A percentile compares a stretch with the other conserved stretches of the same genome.
Conservation (phyloP, 2,888 invertebrate genomes). For the Tupiocoris notatus region DNA sequence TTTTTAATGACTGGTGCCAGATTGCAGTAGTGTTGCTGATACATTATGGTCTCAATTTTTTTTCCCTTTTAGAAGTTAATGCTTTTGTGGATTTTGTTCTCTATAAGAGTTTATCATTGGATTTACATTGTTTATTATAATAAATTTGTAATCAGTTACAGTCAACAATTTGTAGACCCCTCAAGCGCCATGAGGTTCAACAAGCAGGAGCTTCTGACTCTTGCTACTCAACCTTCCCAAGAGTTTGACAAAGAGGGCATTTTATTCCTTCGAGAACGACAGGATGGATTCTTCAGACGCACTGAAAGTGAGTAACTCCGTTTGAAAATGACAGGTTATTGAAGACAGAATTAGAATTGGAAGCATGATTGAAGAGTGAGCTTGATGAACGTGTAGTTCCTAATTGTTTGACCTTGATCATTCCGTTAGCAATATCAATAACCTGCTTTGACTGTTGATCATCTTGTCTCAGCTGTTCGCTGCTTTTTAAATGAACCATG, state of each 20-base stretch:
- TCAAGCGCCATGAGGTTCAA: slow-evolving; percentile 76
- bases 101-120: no score
- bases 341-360: no score
- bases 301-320: slow-evolving; percentile 73
- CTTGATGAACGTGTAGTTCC: background rate
- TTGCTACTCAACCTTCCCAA: slow-evolving; percentile 82
- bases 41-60: no score
- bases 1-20: no score
- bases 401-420: background rate
- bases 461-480: no score
- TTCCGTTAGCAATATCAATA: background rate
- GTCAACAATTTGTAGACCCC: background rate
- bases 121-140: no score
- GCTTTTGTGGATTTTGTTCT: no score
- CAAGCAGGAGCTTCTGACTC: slow-evolving; percentile 78
- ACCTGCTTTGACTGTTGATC: background rate
- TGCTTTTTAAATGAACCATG: no score
- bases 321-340: no score
- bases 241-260: slow-evolving; percentile 91
- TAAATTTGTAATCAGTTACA: background rate
- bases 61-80: no score
- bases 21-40: no score
- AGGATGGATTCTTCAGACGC: slow-evolving; percentile 87
- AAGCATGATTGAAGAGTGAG: background rate
- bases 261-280: slow-evolving; percentile 79